These are phyloP conservation scores for Prostheceraeus crozeri DNA, from an alignment of 2,888 invertebrate species.

Conservation along the genomic window DNA sequence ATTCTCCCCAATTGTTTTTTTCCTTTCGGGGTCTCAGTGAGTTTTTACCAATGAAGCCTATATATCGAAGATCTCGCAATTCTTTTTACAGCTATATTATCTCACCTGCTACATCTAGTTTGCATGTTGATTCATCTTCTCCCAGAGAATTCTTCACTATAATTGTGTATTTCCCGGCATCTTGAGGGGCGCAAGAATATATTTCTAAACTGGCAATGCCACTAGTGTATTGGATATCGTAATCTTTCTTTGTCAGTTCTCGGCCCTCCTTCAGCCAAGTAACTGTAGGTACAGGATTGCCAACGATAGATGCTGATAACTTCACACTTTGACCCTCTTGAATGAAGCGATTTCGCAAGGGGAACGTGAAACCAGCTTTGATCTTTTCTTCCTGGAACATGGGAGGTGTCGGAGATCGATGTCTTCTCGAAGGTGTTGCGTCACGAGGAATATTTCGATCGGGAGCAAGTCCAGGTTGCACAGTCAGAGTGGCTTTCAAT, in stretches of 20 bases:
- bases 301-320: conserved; percentile 87
- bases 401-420: conserved; percentile 11
- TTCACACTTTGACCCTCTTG: conserved; percentile 87
- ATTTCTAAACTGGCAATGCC: conserved; percentile 96
- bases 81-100: too few species aligned
- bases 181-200: conserved; percentile 80
- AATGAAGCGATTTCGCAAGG: conserved; percentile 93
- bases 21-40: too few species aligned
- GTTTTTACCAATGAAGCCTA: too few species aligned
- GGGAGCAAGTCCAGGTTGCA: too few species aligned
- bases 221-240: conserved; percentile 78
- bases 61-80: too few species aligned
- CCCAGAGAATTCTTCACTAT: conserved; percentile 86
- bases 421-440: conserved; percentile 1
- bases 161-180: conserved; percentile 91
- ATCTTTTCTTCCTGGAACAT: conserved; percentile 44
- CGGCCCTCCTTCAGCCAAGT: conserved; percentile 69
- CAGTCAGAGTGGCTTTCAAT: conserved; percentile 50
- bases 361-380: conserved; percentile 90
- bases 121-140: conserved; percentile 85
- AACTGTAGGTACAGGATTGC: conserved; percentile 86
- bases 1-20: too few species aligned
- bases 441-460: conserved; percentile 28
- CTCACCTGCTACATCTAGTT: conserved; percentile 51
- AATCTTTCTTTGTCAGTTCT: conserved; percentile 75